Percentiles rank a stretch among this genome's conserved stretches.
phyloP scores from a whole-genome alignment of 2,797 vertebrate species.

The Carduelis carduelis region DNA sequence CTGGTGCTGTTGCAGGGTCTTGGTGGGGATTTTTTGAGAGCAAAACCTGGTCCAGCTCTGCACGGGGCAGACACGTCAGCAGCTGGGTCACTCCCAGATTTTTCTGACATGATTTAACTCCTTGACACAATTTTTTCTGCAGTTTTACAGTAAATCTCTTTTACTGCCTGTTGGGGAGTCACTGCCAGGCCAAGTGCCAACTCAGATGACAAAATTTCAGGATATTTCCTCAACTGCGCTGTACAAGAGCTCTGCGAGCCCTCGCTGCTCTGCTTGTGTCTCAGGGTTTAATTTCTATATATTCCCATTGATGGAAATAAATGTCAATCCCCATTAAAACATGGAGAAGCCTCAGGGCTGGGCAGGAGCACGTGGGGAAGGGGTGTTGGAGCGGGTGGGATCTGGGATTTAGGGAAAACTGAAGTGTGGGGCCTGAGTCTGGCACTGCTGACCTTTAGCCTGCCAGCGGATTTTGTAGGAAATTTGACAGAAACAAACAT shows the following conservation, averaged over 20 bases:
- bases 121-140: not conserved
- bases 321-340: not conserved
- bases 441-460: not conserved
- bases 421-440: not conserved
- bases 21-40: not conserved
- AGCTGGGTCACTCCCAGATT: not conserved
- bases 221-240: not conserved
- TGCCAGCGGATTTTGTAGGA: not conserved
- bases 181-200: not conserved
- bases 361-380: rapidly evolving
- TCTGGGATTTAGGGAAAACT: not conserved
- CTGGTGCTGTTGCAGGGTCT: not conserved
- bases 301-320: not conserved
- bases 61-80: not conserved
- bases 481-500: not conserved
- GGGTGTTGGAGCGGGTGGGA: not conserved
- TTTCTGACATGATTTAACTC: constrained; percentile 25
- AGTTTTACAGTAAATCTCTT: constrained; percentile 1
- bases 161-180: not conserved
- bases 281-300: not conserved
- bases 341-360: not conserved
- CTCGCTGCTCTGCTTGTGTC: not conserved
- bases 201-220: not conserved
- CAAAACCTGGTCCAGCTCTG: not conserved
- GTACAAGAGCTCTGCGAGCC: not conserved